These are phyloP conservation scores for Villa cingulata DNA, from an alignment of 2,888 invertebrate genomes.

Conservation along the genomic window DNA sequence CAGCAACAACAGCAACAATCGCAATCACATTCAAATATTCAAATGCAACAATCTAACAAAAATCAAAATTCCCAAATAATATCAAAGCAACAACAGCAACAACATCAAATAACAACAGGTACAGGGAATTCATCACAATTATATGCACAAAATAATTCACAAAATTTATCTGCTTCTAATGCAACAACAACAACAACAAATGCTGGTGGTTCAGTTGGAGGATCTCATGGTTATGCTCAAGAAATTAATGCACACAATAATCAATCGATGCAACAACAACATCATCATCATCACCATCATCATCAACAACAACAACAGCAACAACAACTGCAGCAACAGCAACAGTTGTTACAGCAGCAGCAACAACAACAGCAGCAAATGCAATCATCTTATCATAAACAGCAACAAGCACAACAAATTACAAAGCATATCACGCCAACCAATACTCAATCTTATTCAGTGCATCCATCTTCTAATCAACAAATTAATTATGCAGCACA, in stretches of 20 bases:
- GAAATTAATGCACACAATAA: slow-evolving; percentile 17
- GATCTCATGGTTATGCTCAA: no score
- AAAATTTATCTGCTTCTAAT: slow-evolving; percentile 18
- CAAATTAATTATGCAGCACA: slow-evolving; percentile 6
- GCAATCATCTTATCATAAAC: slow-evolving; percentile 18
- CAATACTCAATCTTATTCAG: not conserved
- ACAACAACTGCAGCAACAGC: slow-evolving; percentile 21
- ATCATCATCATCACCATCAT: slow-evolving; percentile 21
- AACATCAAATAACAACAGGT: slow-evolving; percentile 14
- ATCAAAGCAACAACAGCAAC: slow-evolving; percentile 15
- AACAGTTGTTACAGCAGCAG: slow-evolving; percentile 17
- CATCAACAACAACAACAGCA: slow-evolving; percentile 19
- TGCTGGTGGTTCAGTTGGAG: slow-evolving; percentile 20
- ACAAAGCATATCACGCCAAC: slow-evolving; percentile 22
- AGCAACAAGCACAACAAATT: slow-evolving; percentile 13
- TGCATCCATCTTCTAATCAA: not conserved
- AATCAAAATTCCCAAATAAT: slow-evolving; percentile 1
- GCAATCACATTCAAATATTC: slow-evolving; percentile 3
- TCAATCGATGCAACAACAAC: slow-evolving; percentile 19
- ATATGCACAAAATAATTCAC: slow-evolving; percentile 17
- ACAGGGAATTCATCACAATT: slow-evolving; percentile 12
- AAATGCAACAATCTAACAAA: slow-evolving; percentile 1
- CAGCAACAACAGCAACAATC: slow-evolving; percentile 25
- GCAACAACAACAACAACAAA: slow-evolving; percentile 23
- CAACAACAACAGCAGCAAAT: slow-evolving; percentile 22